Evolutionary conservation across 2,888 invertebrate species (phyloP).

Genomic region (Drosophila pegasa): DNA sequence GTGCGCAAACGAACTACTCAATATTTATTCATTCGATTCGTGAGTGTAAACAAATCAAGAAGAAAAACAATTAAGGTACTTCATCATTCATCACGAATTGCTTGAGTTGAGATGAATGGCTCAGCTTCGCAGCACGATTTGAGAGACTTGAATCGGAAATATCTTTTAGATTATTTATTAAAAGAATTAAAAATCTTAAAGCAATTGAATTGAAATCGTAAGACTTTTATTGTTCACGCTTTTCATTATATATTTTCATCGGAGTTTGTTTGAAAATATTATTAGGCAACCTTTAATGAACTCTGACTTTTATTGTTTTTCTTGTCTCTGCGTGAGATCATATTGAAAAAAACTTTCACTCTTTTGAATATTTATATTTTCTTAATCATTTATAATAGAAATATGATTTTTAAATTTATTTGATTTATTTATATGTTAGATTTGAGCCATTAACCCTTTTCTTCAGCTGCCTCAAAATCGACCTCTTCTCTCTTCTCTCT

Average conservation of each 20-base stretch:
- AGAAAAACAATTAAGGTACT: not conserved
- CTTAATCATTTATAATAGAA: too few species aligned
- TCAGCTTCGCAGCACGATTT: slow-evolving; percentile 10
- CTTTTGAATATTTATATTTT: not conserved
- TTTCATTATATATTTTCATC: slow-evolving; percentile 3
- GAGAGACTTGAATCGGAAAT: slow-evolving; percentile 2
- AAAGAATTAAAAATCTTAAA: not conserved
- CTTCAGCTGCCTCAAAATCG: not conserved
- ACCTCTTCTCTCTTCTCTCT: not conserved
- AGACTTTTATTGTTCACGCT: not conserved
- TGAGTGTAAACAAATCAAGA: not conserved
- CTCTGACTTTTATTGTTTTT: not conserved
- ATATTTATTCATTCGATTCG: slow-evolving; percentile 18
- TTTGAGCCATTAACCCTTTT: not conserved
- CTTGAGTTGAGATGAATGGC: not conserved
- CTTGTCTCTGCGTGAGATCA: not conserved
- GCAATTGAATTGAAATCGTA: not conserved
- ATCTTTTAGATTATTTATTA: not conserved
- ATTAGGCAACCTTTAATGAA: not conserved
- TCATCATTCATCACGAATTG: slow-evolving; percentile 14
- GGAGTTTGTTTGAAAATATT: not conserved
- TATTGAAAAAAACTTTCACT: slow-evolving; percentile 2
- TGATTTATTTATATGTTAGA: too few species aligned
- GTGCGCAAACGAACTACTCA: slow-evolving; percentile 3
- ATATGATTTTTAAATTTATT: not conserved